These are phyloP conservation scores for Drosophila flavopinicola DNA, from an alignment of 2,888 invertebrate genomes.

Conservation along the genomic window DNA sequence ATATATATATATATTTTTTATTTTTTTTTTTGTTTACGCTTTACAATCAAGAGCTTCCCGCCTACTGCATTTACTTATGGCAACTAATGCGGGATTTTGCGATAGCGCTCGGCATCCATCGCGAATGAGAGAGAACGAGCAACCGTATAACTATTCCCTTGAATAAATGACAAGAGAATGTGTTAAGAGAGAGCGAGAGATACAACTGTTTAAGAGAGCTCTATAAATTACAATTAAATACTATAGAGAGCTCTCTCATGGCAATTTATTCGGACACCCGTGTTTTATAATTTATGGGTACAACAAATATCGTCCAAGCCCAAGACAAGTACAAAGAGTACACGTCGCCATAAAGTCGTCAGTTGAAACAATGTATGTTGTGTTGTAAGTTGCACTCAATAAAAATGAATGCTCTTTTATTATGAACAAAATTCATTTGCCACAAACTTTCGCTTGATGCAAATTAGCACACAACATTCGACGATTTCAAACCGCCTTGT, in stretches of 20 bases:
- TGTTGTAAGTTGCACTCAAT: constrained; percentile 55
- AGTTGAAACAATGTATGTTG: background rate
- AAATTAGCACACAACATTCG: constrained; percentile 38
- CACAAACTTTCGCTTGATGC: constrained; percentile 20
- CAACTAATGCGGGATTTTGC: background rate
- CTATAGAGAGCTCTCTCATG: background rate
- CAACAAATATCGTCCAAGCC: background rate
- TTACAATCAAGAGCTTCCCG: constrained; percentile 4
- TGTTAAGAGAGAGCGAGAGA: background rate
- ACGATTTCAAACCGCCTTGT: constrained; percentile 48
- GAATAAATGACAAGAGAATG: background rate
- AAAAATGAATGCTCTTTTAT: constrained; percentile 66
- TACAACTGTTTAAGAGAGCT: background rate
- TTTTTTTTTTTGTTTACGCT: background rate
- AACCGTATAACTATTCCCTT: background rate
- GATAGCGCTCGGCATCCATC: background rate
- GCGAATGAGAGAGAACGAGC: background rate
- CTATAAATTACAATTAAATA: background rate
- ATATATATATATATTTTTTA: background rate
- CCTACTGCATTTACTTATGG: background rate
- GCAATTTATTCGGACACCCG: background rate
- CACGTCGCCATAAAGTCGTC: background rate
- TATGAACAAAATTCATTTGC: constrained; percentile 17
- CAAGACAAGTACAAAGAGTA: background rate
- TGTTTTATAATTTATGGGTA: constrained; percentile 2